Evolutionary conservation across 1,140 invertebrate species (phyloP), one percentile per base, ranked within the genome.

Genomic region (Bombus waltoni): DNA sequence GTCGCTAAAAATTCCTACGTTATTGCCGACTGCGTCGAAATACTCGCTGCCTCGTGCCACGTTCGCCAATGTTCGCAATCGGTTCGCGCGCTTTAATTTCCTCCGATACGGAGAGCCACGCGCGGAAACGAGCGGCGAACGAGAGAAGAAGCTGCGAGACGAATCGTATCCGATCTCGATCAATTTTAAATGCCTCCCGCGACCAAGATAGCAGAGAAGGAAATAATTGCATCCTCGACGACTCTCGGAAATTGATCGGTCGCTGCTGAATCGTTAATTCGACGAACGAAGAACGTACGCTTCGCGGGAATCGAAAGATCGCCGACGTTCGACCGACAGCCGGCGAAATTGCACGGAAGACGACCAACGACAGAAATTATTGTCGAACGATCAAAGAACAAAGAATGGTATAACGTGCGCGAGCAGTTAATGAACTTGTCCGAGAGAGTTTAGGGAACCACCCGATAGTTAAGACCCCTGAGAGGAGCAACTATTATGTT

Each of bases 401-500:
- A 87, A 81, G 80, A 88, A 83, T 59, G 65, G 42, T 32, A 35
- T 85, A 90, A 90, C 76, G 59, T 71, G 74, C 68, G 73, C 57
- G 71, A n/a, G n/a, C 79, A 66, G 80, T 91, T 91, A 91, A 90
- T 89, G 87, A 91, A 91, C 87, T 91, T 74, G 77, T 74, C 75
- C 62, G 15, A 72, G 66, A 80, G 77, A 90, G 89, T 90, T 89
- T 78, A 70, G 89, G 44, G 80, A 87, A 87, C 85, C 75, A 81
- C 77, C 88, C 87, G 90, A 91, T 91, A 91, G 90, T 89, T 91
- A 91, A 91, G 90, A 91, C 81, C 90, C 83, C 68, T 77, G 87
- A 86, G 81, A 87, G 87, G 71, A 88, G 87, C 89, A 91, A 91
- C 90, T 91, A 91, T 91, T 91, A 91, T 89, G 83, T 89, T 82